Conservation (phyloP, 2,797 vertebrate genomes). For the Oryzias sinensis region DNA sequence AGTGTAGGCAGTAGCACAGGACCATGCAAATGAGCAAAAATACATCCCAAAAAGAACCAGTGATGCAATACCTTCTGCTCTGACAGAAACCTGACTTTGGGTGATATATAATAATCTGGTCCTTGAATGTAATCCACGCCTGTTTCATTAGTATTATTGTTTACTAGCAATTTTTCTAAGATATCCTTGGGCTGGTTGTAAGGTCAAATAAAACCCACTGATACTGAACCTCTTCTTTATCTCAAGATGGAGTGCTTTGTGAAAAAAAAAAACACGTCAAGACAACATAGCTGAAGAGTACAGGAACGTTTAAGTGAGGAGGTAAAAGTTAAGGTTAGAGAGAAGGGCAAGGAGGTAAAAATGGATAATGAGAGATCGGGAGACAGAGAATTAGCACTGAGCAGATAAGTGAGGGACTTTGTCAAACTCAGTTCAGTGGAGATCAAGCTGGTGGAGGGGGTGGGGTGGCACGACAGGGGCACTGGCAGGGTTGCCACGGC, state of each 20-base stretch:
- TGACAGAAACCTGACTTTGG: neutral
- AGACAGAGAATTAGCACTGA: slow-evolving; percentile 45
- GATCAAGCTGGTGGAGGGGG: slow-evolving; percentile 31
- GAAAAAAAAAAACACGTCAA: slow-evolving; percentile 13
- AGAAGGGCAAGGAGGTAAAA: slow-evolving; percentile 38
- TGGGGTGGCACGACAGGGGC: slow-evolving; percentile 41
- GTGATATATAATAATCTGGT: neutral
- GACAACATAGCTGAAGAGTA: slow-evolving; percentile 44
- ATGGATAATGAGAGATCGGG: slow-evolving; percentile 57
- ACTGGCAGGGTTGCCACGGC: slow-evolving; percentile 70
- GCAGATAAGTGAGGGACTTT: slow-evolving; percentile 49
- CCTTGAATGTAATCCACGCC: slow-evolving; percentile 6
- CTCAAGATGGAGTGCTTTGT: slow-evolving; percentile 12
- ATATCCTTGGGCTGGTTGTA: slow-evolving; percentile 1
- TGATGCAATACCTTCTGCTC: neutral
- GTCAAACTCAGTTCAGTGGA: slow-evolving; percentile 58
- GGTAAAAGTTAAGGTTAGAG: slow-evolving; percentile 4
- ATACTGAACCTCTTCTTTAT: slow-evolving; percentile 2
- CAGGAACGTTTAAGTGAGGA: slow-evolving; percentile 47
- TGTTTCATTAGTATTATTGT: neutral
- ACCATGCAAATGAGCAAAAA: neutral
- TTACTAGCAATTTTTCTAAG: neutral
- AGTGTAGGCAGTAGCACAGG: too few relatives aligned
- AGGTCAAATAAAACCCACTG: slow-evolving; percentile 15
- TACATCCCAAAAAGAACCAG: neutral